phyloP scores from a whole-genome alignment of 2,888 invertebrate species.

The Unio delphinus region DNA sequence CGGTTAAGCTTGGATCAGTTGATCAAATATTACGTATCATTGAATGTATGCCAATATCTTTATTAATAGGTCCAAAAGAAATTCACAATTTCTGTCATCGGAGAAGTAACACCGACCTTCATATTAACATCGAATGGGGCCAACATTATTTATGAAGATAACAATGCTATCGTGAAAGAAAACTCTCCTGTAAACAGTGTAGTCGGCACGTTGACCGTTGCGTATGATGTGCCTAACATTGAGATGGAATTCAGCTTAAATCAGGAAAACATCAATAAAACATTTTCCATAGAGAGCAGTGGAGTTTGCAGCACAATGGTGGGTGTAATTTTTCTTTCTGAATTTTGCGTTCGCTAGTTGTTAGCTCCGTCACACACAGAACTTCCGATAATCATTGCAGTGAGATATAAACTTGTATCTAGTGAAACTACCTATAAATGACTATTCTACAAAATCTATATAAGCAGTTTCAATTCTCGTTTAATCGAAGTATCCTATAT shows the following conservation, averaged over 20 bases:
- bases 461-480: too few species aligned
- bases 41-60: too few species aligned
- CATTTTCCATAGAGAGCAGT: not conserved
- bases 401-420: too few species aligned
- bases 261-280: too few species aligned
- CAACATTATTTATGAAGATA: constrained; percentile 5
- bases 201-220: constrained; percentile 24
- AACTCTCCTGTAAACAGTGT: constrained; percentile 15
- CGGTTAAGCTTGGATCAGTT: too few species aligned
- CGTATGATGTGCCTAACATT: constrained; percentile 23
- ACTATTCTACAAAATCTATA: too few species aligned
- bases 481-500: too few species aligned
- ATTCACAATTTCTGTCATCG: constrained; percentile 29
- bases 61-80: constrained; percentile 19
- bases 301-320: constrained; percentile 21
- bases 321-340: not conserved
- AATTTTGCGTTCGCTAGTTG: not conserved
- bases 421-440: too few species aligned
- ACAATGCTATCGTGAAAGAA: constrained; percentile 23
- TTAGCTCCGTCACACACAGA: not conserved
- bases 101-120: constrained; percentile 23
- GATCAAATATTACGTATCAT: too few species aligned
- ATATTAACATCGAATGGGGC: constrained; percentile 20
- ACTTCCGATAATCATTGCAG: too few species aligned
- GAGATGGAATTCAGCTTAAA: constrained; percentile 6